Base-by-base conservation (phyloP, 1,140 invertebrate genomes). In the Pygmarrhopalites habei region DNA sequence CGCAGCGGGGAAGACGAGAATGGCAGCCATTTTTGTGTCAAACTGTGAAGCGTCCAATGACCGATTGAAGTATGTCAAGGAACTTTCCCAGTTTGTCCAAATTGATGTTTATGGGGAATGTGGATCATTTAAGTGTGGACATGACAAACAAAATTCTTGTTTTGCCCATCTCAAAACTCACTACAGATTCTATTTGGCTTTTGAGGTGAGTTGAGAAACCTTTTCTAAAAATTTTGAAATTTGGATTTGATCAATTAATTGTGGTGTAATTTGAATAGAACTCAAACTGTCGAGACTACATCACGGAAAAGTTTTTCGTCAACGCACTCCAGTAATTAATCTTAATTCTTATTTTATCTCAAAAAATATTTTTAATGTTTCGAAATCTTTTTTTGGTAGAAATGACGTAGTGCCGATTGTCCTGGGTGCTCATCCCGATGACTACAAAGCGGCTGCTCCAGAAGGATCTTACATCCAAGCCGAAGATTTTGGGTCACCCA, bases 301-400 rank as follows among this genome's bases (percentile, higher is more conserved):
- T 96, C 44, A 97, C 94, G 0, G 94, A 97, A 74, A 98, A 98
- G 74, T 92, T 95, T 73, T 96, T 91, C 73, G 86, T 92, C 30
- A 95, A 95, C 75, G 91, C 89, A 46, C 78, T 95, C 25, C 82
- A 85, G 87, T 64, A 69, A 60, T n/a, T n/a, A n/a, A 23, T 15
- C 32, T 35, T 15, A 35, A 7, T 35, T 35, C 32, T 7, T 15
- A 15, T 35, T 35, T 35, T 15, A 35, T 15, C 15, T 35, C 32
- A 7, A 7, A 15, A 35, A 35, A 35, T 15, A 35, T 7, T 7
- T 35, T 86, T 26, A 77, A 80, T 67, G 73, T 79, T 0, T 97
- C 97, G 73, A 92, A 95, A 77, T 97, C 97, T 76, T 93, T 92
- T 0, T 92, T 95, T 71, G 97, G 94, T 75, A 82, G 84, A 52